Evolutionary conservation across 2,888 invertebrate species (phyloP).

Genomic region (Hipparchia sbordonii): DNA sequence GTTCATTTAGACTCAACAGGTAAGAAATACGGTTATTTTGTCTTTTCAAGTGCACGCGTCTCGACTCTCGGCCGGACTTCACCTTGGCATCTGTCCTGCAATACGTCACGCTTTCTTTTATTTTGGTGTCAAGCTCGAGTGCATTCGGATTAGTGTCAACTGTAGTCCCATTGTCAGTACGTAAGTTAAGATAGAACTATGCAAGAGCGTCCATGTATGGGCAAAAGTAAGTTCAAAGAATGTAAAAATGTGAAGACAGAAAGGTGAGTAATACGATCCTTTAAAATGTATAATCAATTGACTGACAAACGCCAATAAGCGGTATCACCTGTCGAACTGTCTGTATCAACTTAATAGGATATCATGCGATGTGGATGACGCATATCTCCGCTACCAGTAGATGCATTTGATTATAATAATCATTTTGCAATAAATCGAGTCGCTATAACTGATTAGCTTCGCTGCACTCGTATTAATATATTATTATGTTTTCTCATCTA

Average conservation of each 20-base stretch:
- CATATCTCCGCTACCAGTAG: slow-evolving; percentile 40
- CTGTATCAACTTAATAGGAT: slow-evolving; percentile 42
- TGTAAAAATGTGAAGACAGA: slow-evolving; percentile 26
- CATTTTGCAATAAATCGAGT: slow-evolving; percentile 33
- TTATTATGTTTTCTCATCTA: not conserved
- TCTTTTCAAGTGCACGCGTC: slow-evolving; percentile 17
- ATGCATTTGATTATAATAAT: slow-evolving; percentile 38
- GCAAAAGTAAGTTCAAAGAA: slow-evolving; percentile 25
- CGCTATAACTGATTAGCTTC: slow-evolving; percentile 17
- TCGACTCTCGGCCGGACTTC: slow-evolving; percentile 16
- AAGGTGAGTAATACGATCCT: slow-evolving; percentile 22
- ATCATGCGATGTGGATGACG: slow-evolving; percentile 36
- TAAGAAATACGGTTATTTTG: slow-evolving; percentile 12
- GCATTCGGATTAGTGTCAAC: slow-evolving; percentile 58
- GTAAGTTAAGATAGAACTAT: slow-evolving; percentile 51
- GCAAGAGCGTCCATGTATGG: slow-evolving; percentile 42
- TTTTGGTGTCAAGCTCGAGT: slow-evolving; percentile 59
- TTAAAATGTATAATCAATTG: slow-evolving; percentile 24
- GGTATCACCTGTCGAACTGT: slow-evolving; percentile 41
- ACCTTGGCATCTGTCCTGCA: slow-evolving; percentile 44
- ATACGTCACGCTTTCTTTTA: slow-evolving; percentile 67
- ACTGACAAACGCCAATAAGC: slow-evolving; percentile 38
- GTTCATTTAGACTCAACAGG: not conserved
- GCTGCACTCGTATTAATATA: not conserved
- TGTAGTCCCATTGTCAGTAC: slow-evolving; percentile 50